A percentile compares a stretch with the other conserved stretches of the same genome.
Conservation (phyloP, 2,797 vertebrate species). For the Danio kyathit region DNA sequence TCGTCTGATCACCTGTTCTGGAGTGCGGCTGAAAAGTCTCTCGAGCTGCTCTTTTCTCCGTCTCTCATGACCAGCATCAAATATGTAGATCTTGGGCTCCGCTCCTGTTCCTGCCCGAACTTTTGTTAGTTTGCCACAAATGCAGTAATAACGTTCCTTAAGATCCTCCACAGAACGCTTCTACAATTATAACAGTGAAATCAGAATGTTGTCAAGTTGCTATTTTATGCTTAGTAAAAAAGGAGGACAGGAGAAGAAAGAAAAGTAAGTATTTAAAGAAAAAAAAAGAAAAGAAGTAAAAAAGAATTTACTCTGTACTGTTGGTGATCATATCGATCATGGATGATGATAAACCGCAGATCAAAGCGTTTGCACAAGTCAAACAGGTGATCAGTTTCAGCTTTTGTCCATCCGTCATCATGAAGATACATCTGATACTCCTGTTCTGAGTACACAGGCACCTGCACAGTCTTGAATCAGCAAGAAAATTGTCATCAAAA, state of each 20-base stretch:
- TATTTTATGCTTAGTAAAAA: neutral
- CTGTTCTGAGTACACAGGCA: slow-evolving; percentile 98
- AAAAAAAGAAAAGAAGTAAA: neutral
- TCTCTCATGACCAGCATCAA: slow-evolving; percentile 95
- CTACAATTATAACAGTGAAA: slow-evolving; percentile 70
- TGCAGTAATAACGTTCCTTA: slow-evolving; percentile 95
- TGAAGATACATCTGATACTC: slow-evolving; percentile 98
- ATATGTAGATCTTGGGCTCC: slow-evolving; percentile 94
- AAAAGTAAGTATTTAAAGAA: slow-evolving; percentile 67
- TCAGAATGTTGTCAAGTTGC: neutral
- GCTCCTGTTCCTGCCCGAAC: slow-evolving; percentile 90
- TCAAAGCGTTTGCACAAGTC: slow-evolving; percentile 98
- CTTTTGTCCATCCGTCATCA: slow-evolving; percentile 98
- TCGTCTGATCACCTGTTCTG: slow-evolving; percentile 88
- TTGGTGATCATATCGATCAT: slow-evolving; percentile 97
- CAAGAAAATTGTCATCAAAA: neutral
- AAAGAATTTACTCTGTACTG: slow-evolving; percentile 90
- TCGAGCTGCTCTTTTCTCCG: slow-evolving; percentile 97
- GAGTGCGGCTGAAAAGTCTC: slow-evolving; percentile 95
- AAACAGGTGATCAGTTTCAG: slow-evolving; percentile 97
- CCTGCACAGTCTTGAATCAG: slow-evolving; percentile 87
- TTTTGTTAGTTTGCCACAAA: slow-evolving; percentile 95
- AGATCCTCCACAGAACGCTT: slow-evolving; percentile 96
- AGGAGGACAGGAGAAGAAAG: neutral
- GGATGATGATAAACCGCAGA: slow-evolving; percentile 93